Conservation (phyloP, 1,140 invertebrate genomes). For the Heliconius nattereri region DNA sequence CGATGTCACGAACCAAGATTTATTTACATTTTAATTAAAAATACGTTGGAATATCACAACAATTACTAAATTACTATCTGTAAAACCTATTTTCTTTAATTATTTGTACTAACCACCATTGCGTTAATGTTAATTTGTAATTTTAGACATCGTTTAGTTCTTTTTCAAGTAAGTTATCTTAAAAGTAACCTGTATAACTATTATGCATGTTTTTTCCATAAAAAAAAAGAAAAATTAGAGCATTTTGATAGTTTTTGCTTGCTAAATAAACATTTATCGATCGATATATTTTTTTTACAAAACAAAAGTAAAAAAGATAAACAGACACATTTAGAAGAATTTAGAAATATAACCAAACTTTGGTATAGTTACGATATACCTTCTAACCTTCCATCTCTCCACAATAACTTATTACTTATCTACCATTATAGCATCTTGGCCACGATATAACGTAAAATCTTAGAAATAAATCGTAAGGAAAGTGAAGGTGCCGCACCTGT, state of each 20-base stretch:
- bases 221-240: too few relatives aligned
- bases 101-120: neutral
- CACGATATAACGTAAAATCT: constrained; percentile 42
- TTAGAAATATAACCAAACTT: too few relatives aligned
- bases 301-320: too few relatives aligned
- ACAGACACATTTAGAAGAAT: too few relatives aligned
- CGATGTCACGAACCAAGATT: constrained; percentile 25
- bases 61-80: neutral
- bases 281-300: too few relatives aligned
- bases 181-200: too few relatives aligned
- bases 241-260: neutral
- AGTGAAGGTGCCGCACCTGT: constrained; percentile 74
- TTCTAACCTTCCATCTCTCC: neutral
- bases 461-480: constrained; percentile 66
- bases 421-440: neutral
- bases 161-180: too few relatives aligned
- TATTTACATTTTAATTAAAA: constrained; percentile 24
- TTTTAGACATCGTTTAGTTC: neutral
- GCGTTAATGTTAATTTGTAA: neutral
- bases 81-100: neutral
- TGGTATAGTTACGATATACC: too few relatives aligned
- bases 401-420: neutral
- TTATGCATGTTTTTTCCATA: too few relatives aligned
- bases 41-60: neutral
- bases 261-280: too few relatives aligned